These are phyloP conservation scores for Mnemiopsis leidyi DNA, from an alignment of 37 sponge, comb jelly and placozoan genomes.

Conservation along the genomic window DNA sequence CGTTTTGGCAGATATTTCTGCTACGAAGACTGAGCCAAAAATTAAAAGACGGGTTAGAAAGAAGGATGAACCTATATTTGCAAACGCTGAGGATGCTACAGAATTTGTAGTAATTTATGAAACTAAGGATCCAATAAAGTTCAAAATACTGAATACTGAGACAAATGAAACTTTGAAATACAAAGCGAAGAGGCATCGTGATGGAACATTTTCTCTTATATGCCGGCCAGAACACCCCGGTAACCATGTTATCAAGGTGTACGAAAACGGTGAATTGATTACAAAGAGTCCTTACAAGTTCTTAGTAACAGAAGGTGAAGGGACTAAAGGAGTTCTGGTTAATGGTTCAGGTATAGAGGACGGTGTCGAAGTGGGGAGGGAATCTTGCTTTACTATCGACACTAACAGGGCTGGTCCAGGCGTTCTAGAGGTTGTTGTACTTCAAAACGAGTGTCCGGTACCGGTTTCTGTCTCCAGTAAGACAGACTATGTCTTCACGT, in stretches of 20 bases:
- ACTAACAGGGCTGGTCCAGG: neutral
- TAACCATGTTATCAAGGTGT: slow-evolving; percentile 21
- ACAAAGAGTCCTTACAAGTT: slow-evolving; percentile 12
- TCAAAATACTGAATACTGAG: neutral
- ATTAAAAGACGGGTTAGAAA: neutral
- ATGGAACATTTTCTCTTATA: slow-evolving; percentile 1
- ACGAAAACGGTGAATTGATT: neutral
- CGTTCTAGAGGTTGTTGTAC: slow-evolving; percentile 4
- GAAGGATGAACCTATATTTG: neutral
- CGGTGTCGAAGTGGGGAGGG: neutral
- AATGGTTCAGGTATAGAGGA: neutral
- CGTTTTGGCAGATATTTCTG: neutral
- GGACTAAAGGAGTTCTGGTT: neutral
- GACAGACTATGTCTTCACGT: neutral
- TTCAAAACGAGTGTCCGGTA: neutral
- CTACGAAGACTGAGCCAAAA: neutral
- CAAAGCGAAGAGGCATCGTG: neutral
- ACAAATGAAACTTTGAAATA: neutral
- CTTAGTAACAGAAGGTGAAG: neutral
- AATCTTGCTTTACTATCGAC: neutral
- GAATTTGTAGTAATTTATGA: slow-evolving; percentile 2
- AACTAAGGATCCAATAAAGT: slow-evolving; percentile 3
- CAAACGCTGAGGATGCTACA: neutral
- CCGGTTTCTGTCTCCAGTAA: slow-evolving; percentile 2
- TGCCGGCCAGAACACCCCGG: neutral